Evolutionary conservation across 2,113 vertebrate genomes (phyloP).

Genomic region (Aspiorhynchus laticeps): DNA sequence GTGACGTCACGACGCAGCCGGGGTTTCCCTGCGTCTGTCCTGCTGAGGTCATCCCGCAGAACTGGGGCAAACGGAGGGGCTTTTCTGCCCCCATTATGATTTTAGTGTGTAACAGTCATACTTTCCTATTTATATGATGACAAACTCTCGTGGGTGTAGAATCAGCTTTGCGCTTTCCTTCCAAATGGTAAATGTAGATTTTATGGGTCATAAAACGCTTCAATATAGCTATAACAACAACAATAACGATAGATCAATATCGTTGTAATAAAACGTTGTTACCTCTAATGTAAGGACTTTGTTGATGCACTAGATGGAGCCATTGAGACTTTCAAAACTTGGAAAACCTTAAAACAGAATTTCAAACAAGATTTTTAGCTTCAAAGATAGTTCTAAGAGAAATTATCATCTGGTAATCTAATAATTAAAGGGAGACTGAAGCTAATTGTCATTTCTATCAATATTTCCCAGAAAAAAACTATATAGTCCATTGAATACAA

Average conservation of each 20-base stretch:
- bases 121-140: not conserved
- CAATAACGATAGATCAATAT: not conserved
- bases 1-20: conserved; percentile 19
- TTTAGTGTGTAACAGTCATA: not conserved
- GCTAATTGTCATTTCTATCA: not conserved
- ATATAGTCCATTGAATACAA: not conserved
- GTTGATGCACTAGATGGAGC: conserved; percentile 59
- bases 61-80: not conserved
- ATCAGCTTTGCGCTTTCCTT: not conserved
- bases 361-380: not conserved
- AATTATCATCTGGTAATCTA: not conserved
- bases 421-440: not conserved
- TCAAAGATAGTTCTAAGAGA: not conserved
- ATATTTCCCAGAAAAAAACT: not conserved
- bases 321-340: not conserved
- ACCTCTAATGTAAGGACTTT: not conserved
- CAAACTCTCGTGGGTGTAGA: not conserved
- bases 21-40: conserved; percentile 65
- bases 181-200: not conserved
- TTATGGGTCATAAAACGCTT: not conserved
- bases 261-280: not conserved
- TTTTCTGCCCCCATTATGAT: not conserved
- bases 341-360: not conserved
- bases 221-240: not conserved
- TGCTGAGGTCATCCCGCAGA: conserved; percentile 21